Evolutionary conservation across 2,888 invertebrate species (phyloP), one percentile per base, ranked within the genome.

Genomic region (Conops quadrifasciatus): DNA sequence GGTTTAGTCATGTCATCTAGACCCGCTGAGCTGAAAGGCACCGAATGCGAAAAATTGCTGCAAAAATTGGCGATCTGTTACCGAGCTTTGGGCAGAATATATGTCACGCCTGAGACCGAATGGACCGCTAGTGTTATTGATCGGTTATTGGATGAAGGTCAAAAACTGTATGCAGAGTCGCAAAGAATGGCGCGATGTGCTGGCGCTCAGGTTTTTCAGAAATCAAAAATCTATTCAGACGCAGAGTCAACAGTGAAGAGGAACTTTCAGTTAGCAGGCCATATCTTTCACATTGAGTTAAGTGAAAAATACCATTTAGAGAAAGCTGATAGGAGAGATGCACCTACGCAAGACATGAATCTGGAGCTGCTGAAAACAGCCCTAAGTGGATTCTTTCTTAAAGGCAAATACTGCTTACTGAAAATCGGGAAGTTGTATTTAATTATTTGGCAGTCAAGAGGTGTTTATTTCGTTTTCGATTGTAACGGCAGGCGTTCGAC

Each of bases 391-490:
- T 85, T 81, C 45, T 81, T 85, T 24, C 78, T 75, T 7, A 72
- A 78, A 1, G 70, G 71, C 13, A 79, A 80, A 28, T 78, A 79
- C 62, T 79, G 78, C 0, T 53, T 85, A 0, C 72, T 84, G 24
- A 78, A 72, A 21, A 74, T 83, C 0, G 76, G 74, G 0, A 66
- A 73, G 15, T 78, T 76, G 71, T 85, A 85, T 75, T 59, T 78
- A 21, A 63, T 85, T 21, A 77, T 85, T 3, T 85, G 85, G 85
- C 80, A 77, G 45, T 78, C 81, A 2, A 67, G 69, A 0, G 80
- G 79, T 1, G 74, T 79, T 1, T 84, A 79, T 75, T 81, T 85
- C 74, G 77, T 85, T 0, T 78, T 85, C 36, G 85, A 85, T 72
- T 76, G 80, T 47, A 81, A 81, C 71, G 85, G 85, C 0, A 78